Evolutionary conservation across 2,888 invertebrate genomes (phyloP), one percentile per base, ranked within the genome.

Genomic region (Nycteola revayana): DNA sequence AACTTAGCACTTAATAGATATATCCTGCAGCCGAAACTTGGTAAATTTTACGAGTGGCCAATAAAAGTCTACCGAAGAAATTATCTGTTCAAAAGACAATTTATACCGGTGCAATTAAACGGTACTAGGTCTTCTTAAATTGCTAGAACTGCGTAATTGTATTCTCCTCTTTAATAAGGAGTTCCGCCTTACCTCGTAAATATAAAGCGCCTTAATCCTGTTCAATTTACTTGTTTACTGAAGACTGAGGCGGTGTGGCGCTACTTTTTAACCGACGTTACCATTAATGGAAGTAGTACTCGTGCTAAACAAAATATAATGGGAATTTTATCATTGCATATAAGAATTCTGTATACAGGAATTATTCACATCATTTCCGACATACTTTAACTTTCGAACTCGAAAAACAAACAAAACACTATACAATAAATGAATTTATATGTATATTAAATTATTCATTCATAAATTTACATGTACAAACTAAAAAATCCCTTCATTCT

Each of bases 141-240:
- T 75, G 75, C 75, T 75, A 69, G 69, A 63, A 75, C 70, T 75
- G 75, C 69, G 75, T 80, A 82, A 82, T 82, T 80, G 80, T 82
- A 76, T 78, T 78, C 66, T n/a, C 38, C 63, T 64, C 64, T 67
- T 75, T 77, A 77, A 72, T 77, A 75, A 76, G 73, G 66, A 75
- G 67, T 62, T 70, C 65, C 70, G 66, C 66, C 68, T 76, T 73
- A 72, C 71, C 69, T 77, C 76, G 75, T 76, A 77, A 77, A 79
- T 75, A 77, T 72, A 76, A 77, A 72, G 66, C 65, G 57, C 40
- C 64, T 77, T 76, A 68, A 78, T 77, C 71, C 60, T 59, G 58
- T 73, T 76, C 72, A 66, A 76, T 76, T 78, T 75, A 67, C 64
- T 74, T 77, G 73, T 76, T 76, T 74, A 72, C 72, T n/a, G 64